Evolutionary conservation across 1,140 invertebrate species (phyloP), one percentile per base, ranked within the genome.

Genomic region (Drosophila mayri): DNA sequence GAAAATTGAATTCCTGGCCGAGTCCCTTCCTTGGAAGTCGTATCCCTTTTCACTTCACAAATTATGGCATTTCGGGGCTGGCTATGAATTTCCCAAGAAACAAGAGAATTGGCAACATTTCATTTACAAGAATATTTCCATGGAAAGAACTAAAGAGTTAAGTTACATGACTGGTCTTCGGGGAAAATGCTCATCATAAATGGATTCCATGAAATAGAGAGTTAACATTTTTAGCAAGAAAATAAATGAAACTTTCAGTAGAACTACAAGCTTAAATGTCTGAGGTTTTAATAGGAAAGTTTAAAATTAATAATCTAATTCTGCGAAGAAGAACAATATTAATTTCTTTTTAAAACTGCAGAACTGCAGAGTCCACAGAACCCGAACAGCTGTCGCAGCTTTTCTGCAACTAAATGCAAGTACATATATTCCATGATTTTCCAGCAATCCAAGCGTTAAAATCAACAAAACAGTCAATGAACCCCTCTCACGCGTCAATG

Each of bases 401-500:
- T 68, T 64, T 20, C 20, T 35, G n/a, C 37, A 30, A 37, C 47
- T 44, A 68, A 68, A 20, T 50, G 37, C 65, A 37, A 68, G 65
- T 65, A 20, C 18, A 37, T 49, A 20, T 25, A 37, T 49, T 37
- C 58, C 65, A 63, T 47, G 46, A 76, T 57, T 77, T 79, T 72
- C 75, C 73, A 64, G 76, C 62, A 81, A 84, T 60, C 79, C 82
- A 58, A 79, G 52, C 79, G 78, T 79, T 64, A 87, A 86, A 86
- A 76, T 86, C 83, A 86, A 86, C 82, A 88, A 66, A 77, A 76
- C 83, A 87, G 83, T 87, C 83, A 87, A 87, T 87, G 83, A 87
- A 87, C 83, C 83, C 54, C 65, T 76, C 28, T 59, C 28, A 58
- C 73, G 74, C 72, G 74, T 76, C 74, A 76, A 65, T 57, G 83